Conservation (phyloP, 2,888 invertebrate species). For the Nemapogon koenigi region DNA sequence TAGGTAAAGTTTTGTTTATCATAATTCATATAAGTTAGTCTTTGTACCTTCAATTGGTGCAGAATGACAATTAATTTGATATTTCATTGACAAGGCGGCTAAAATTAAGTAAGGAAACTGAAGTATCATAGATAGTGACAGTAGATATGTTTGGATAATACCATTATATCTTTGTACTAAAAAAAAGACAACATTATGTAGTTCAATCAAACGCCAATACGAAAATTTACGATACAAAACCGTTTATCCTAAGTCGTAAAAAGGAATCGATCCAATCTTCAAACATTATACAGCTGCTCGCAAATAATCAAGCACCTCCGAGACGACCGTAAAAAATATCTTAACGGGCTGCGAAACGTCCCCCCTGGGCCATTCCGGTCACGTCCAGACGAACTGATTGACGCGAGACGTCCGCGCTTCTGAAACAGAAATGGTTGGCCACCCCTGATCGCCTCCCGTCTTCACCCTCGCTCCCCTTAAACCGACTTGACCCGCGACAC, state of each 20-base stretch:
- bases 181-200: too few species aligned
- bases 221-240: too few species aligned
- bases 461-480: conserved; percentile 16
- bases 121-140: too few species aligned
- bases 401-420: conserved; percentile 58
- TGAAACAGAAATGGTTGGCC: conserved; percentile 9
- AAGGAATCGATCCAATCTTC: conserved; percentile 10
- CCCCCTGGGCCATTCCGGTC: conserved; percentile 39
- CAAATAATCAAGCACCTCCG: conserved; percentile 36
- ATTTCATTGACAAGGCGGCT: too few species aligned
- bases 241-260: conserved; percentile 7
- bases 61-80: too few species aligned
- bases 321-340: conserved; percentile 37
- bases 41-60: too few species aligned
- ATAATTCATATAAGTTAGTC: too few species aligned
- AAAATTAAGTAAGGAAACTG: too few species aligned
- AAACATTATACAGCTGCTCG: conserved; percentile 14
- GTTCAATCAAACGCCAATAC: too few species aligned
- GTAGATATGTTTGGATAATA: too few species aligned
- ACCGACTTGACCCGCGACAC: conserved; percentile 50
- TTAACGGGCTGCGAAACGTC: conserved; percentile 32
- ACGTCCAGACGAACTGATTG: conserved; percentile 59
- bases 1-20: too few species aligned
- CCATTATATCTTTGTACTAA: too few species aligned
- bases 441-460: conserved; percentile 13